A percentile compares a stretch with the other conserved stretches of the same genome.
These are phyloP conservation scores for Leptopilina syphax DNA, from an alignment of 2,888 invertebrate genomes.

Conservation along the genomic window DNA sequence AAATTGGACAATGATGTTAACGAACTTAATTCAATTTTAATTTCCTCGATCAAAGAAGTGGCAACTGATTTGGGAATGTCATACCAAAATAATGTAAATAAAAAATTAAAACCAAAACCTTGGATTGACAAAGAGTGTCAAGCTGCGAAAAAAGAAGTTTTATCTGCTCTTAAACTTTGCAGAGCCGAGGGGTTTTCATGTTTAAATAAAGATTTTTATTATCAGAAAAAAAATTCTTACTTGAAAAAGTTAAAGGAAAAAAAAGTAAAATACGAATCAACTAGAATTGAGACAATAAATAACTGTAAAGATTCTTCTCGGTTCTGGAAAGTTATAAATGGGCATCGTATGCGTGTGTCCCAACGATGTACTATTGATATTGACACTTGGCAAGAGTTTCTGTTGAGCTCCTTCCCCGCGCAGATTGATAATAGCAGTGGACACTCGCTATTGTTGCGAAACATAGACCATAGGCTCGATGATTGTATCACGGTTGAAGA, in stretches of 20 bases:
- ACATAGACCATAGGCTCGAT: neutral
- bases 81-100: neutral
- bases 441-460: neutral
- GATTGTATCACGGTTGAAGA: neutral
- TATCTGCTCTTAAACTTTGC: neutral
- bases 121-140: neutral
- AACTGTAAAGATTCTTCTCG: neutral
- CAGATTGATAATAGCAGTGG: neutral
- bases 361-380: neutral
- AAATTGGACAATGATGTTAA: neutral
- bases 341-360: neutral
- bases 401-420: neutral
- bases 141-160: neutral
- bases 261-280: neutral
- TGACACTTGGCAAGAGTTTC: neutral
- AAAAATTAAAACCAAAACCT: neutral
- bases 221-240: neutral
- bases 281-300: neutral
- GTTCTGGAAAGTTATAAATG: conserved; percentile 1
- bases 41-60: neutral
- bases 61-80: neutral
- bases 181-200: neutral
- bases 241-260: neutral
- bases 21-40: neutral
- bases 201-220: neutral